Evolutionary conservation across 92 coral and sea anemone species (phyloP).

Genomic region (Porites evermanni): DNA sequence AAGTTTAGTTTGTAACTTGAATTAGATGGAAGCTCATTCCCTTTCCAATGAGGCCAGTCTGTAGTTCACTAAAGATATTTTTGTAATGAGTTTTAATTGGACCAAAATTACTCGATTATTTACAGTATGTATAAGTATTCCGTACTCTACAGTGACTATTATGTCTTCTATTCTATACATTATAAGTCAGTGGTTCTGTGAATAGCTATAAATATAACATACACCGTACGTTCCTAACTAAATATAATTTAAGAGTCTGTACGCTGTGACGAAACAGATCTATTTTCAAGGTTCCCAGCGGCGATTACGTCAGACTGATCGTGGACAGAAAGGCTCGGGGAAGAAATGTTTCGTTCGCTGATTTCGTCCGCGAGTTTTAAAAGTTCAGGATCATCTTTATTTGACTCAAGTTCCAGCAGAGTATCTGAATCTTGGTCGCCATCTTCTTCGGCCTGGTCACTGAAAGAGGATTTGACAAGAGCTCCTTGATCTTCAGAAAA

Average conservation of each 20-base stretch:
- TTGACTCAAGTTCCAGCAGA: constrained; percentile 68
- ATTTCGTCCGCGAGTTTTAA: constrained; percentile 70
- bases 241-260: not conserved
- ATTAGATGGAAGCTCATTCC: too few relatives aligned
- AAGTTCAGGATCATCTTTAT: constrained; percentile 81
- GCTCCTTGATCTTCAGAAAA: constrained; percentile 24
- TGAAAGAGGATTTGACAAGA: not conserved
- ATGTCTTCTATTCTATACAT: too few relatives aligned
- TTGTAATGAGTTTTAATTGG: not conserved
- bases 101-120: not conserved
- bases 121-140: not conserved
- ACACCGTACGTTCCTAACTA: not conserved
- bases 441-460: constrained; percentile 5
- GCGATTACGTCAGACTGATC: constrained; percentile 15
- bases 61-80: not conserved
- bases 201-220: too few relatives aligned
- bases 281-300: constrained; percentile 9
- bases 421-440: constrained; percentile 38
- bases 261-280: not conserved
- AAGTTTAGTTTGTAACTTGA: too few relatives aligned
- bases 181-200: too few relatives aligned
- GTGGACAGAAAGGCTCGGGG: constrained; percentile 11
- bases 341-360: constrained; percentile 42
- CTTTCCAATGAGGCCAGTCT: not conserved
- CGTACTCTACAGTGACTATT: too few relatives aligned